phyloP scores from a whole-genome alignment of 2,797 vertebrate genomes.

The Brotula barbata region DNA sequence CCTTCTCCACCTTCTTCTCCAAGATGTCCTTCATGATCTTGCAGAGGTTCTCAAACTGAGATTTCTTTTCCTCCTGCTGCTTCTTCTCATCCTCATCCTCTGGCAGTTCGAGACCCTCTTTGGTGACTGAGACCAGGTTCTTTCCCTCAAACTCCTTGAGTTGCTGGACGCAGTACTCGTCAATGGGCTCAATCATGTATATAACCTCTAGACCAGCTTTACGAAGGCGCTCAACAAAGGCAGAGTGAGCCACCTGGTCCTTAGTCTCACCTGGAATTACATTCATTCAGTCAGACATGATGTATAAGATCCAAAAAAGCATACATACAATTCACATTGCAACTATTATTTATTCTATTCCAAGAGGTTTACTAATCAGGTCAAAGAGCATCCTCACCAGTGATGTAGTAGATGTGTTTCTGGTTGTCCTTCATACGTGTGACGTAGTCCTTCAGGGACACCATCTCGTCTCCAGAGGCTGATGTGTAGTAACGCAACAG shows the following conservation, averaged over 20 bases:
- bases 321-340: too few species aligned
- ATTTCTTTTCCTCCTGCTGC: slow-evolving; percentile 90
- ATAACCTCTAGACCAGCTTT: slow-evolving; percentile 95
- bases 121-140: slow-evolving; percentile 93
- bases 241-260: slow-evolving; percentile 96
- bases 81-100: slow-evolving; percentile 95
- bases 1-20: slow-evolving; percentile 97
- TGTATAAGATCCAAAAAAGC: neutral
- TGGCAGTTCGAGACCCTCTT: slow-evolving; percentile 93
- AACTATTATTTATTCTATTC: too few species aligned
- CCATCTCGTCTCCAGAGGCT: slow-evolving; percentile 91
- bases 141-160: slow-evolving; percentile 95
- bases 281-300: neutral
- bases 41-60: slow-evolving; percentile 91
- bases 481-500: slow-evolving; percentile 89
- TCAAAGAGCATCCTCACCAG: slow-evolving; percentile 54
- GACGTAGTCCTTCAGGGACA: slow-evolving; percentile 92
- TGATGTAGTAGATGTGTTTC: slow-evolving; percentile 89
- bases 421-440: slow-evolving; percentile 94
- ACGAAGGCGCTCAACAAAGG: slow-evolving; percentile 93
- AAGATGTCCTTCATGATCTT: slow-evolving; percentile 97
- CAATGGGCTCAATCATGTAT: slow-evolving; percentile 98
- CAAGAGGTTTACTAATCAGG: too few species aligned
- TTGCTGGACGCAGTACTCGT: slow-evolving; percentile 97
- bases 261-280: slow-evolving; percentile 92